Percentiles rank a stretch among this genome's conserved stretches.
Evolutionary conservation across 2,797 vertebrate genomes (phyloP).

Genomic region (Argya squamiceps): DNA sequence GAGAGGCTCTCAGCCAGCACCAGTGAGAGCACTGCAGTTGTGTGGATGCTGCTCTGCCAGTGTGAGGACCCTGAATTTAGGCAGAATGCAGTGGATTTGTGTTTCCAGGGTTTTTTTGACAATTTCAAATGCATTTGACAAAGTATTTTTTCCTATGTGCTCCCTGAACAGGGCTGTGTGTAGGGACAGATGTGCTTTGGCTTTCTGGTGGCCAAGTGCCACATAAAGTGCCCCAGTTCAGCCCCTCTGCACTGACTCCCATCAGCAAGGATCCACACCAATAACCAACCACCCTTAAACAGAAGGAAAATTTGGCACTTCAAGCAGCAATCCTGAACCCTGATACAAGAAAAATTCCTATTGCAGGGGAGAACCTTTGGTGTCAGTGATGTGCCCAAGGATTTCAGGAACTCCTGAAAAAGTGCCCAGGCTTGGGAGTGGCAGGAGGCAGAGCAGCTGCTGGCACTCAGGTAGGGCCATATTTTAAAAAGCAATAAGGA

Average conservation of each 20-base stretch:
- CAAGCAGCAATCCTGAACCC: not conserved
- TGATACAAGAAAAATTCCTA: not conserved
- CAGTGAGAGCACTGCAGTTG: not conserved
- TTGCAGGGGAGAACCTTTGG: not conserved
- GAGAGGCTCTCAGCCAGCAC: not conserved
- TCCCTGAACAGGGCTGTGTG: not conserved
- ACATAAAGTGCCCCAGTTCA: not conserved
- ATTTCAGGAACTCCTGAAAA: not conserved
- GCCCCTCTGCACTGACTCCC: not conserved
- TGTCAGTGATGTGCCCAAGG: not conserved
- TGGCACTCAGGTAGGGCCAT: not conserved
- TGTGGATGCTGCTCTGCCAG: fast-evolving
- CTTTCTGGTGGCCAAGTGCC: not conserved
- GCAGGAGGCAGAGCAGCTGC: not conserved
- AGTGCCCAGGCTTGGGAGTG: not conserved
- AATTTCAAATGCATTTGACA: no score
- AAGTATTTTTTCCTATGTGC: not conserved
- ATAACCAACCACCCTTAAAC: not conserved
- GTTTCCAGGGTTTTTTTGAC: not conserved
- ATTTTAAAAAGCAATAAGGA: constrained; percentile 54
- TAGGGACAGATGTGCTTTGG: not conserved
- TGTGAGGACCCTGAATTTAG: not conserved
- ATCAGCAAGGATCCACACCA: not conserved
- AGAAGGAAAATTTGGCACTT: not conserved
- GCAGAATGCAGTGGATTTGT: not conserved